A percentile compares a stretch with the other conserved stretches of the same genome.
phyloP scores from a whole-genome alignment of 2,888 invertebrate species.

The Neoscelio sp. region DNA sequence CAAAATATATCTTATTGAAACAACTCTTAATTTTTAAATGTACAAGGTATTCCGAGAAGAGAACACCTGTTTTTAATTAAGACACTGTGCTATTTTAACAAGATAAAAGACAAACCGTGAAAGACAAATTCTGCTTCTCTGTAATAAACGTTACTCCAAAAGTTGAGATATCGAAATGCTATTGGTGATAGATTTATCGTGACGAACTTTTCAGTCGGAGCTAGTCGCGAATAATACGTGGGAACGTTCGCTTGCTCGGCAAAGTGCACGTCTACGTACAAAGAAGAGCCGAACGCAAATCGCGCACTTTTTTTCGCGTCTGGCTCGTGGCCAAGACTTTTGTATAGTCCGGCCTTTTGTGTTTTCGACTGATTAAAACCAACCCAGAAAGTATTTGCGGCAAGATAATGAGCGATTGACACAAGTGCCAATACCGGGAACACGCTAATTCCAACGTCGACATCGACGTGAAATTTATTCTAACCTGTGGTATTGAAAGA shows the following conservation, averaged over 20 bases:
- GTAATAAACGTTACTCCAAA: too few species aligned
- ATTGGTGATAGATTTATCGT: too few species aligned
- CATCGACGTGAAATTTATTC: constrained; percentile 12
- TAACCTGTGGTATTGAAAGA: too few species aligned
- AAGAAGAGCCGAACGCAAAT: constrained; percentile 58
- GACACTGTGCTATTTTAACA: too few species aligned
- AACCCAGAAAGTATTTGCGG: constrained; percentile 40
- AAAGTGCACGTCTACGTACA: constrained; percentile 49
- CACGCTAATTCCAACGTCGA: neutral
- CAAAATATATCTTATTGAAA: too few species aligned
- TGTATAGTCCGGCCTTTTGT: constrained; percentile 59
- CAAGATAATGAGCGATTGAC: constrained; percentile 50
- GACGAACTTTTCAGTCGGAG: constrained; percentile 11
- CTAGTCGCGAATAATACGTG: constrained; percentile 39
- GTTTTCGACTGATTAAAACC: constrained; percentile 56
- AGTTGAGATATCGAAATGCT: too few species aligned
- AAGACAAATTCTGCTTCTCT: too few species aligned
- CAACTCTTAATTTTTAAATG: too few species aligned
- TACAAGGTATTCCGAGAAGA: too few species aligned
- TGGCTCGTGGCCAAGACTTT: constrained; percentile 59
- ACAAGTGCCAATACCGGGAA: constrained; percentile 36
- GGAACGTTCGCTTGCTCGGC: constrained; percentile 39
- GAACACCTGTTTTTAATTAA: too few species aligned
- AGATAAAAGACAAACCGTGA: too few species aligned
- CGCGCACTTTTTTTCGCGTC: constrained; percentile 65